These are phyloP conservation scores for Archaeoteleia sp. DNA, from an alignment of 2,888 invertebrate species.

Conservation along the genomic window DNA sequence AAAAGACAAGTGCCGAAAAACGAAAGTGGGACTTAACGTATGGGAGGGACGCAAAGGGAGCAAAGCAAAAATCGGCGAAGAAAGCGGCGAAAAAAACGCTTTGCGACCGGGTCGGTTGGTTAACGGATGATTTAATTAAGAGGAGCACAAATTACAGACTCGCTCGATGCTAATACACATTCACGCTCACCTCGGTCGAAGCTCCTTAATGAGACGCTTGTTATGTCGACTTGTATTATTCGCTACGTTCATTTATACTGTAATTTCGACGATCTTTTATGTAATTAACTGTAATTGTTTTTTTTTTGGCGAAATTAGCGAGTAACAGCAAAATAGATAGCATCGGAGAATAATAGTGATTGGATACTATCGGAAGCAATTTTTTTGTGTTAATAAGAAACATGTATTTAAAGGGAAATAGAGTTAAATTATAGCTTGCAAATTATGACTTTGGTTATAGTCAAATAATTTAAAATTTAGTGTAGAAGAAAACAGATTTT, in stretches of 20 bases:
- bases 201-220: constrained; percentile 72
- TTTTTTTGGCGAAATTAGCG: constrained; percentile 10
- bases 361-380: too few relatives aligned
- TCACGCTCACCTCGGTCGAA: constrained; percentile 68
- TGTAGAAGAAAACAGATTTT: too few relatives aligned
- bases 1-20: constrained; percentile 48
- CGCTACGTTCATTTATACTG: constrained; percentile 41
- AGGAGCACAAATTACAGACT: constrained; percentile 75
- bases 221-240: constrained; percentile 58
- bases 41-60: constrained; percentile 51
- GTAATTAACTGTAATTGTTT: constrained; percentile 41
- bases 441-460: too few relatives aligned
- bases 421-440: too few relatives aligned
- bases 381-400: too few relatives aligned
- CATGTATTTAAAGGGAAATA: too few relatives aligned
- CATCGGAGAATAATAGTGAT: too few relatives aligned
- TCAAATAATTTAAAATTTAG: too few relatives aligned
- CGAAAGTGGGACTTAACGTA: constrained; percentile 57
- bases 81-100: constrained; percentile 51
- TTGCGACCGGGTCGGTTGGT: constrained; percentile 63
- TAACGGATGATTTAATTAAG: constrained; percentile 76
- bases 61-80: constrained; percentile 51
- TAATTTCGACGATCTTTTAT: constrained; percentile 44
- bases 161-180: constrained; percentile 73
- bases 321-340: background rate